Base-by-base conservation (phyloP, 1,140 invertebrate species). In the Apis laboriosa region DNA sequence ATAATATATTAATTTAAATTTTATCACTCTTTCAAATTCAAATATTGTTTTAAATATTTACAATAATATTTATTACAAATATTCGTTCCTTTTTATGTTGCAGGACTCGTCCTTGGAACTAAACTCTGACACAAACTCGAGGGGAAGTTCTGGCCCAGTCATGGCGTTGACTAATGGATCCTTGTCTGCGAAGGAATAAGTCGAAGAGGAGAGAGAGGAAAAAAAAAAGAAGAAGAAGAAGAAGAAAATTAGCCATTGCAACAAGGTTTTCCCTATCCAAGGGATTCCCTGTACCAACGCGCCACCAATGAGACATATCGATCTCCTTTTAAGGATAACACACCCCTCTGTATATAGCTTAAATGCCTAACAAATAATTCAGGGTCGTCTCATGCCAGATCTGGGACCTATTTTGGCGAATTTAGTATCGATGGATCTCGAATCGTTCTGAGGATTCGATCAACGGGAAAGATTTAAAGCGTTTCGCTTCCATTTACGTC, bases 261-360 rank as follows among this genome's bases (percentile, higher is more conserved):
- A 91, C 89, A 90, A 87, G 88, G 90, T 89, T 86, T 87, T 89
- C 89, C 91, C 71, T 86, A 82, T 82, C 78, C 63, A 88, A 43
- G 86, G 89, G 88, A 88, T 88, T 89, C 87, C 34, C 79, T 85
- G 87, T 85, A 89, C 88, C 89, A 89, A 89, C 87, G 89, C 90
- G 89, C 90, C 91, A 92, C 86, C 92, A 93, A 92, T 89, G 90
- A 92, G 90, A 93, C 92, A 93, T 93, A 93, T 93, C 92, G 92
- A 92, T 90, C 90, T 90, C 89, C 82, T 83, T 34, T 89, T 89
- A 86, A 87, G 84, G 86, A 89, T 88, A 86, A 90, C 77, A 89
- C 77, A 80, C 89, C 89, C 90, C 86, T 90, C 88, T 93, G 92
- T 93, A 93, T 87, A 93, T 93, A 93, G 92, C 91, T 93, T 92